Percentiles rank a stretch among this genome's conserved stretches.
phyloP scores from a whole-genome alignment of 2,797 vertebrate species.

The Epinephelus coioides region DNA sequence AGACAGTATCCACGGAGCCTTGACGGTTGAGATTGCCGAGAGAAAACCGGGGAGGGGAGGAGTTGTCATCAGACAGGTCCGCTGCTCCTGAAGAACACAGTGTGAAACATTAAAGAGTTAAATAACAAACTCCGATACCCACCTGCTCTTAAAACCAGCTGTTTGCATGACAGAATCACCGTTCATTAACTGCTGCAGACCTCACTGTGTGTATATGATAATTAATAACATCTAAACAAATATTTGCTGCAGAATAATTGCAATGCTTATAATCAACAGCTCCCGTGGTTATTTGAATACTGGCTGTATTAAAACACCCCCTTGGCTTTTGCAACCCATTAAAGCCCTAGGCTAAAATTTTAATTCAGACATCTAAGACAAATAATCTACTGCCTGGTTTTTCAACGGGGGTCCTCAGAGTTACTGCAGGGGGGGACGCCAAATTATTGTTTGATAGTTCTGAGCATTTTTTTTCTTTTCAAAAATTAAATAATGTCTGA shows the following conservation, averaged over 20 bases:
- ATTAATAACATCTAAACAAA: neutral
- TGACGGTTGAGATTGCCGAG: constrained; percentile 39
- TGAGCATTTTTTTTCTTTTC: too few species aligned
- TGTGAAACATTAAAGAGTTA: neutral
- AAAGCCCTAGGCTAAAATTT: neutral
- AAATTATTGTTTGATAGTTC: too few species aligned
- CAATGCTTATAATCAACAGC: neutral
- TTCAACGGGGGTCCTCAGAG: too few species aligned
- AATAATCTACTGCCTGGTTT: neutral
- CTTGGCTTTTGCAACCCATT: constrained; percentile 11
- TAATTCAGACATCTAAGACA: neutral
- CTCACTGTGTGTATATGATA: neutral
- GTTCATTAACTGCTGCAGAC: neutral
- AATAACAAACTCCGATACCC: neutral
- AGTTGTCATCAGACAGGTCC: constrained; percentile 70
- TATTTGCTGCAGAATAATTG: neutral
- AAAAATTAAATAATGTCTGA: too few species aligned
- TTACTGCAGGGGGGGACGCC: too few species aligned
- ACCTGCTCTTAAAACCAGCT: neutral
- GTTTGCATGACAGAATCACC: neutral
- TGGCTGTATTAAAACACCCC: neutral
- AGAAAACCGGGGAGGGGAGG: constrained; percentile 59
- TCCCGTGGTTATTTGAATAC: neutral
- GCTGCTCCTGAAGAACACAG: constrained; percentile 40
- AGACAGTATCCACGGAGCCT: constrained; percentile 76